Evolutionary conservation across 2,797 vertebrate genomes (phyloP).

Genomic region (Threskiornis aethiopicus): DNA sequence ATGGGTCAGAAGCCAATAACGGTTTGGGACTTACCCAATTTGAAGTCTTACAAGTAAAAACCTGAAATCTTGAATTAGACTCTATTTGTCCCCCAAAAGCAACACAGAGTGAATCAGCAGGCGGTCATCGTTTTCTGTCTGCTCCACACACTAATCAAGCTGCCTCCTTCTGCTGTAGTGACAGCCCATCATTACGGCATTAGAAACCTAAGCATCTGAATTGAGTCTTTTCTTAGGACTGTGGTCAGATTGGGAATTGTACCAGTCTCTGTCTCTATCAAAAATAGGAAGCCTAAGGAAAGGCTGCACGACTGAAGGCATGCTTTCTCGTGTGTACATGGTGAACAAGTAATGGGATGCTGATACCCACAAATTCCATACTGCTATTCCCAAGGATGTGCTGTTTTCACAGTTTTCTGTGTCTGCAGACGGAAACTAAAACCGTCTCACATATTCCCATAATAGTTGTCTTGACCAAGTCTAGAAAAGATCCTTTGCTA

Average conservation of each 20-base stretch:
- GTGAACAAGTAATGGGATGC: background rate
- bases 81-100: background rate
- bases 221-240: background rate
- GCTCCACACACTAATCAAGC: background rate
- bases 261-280: background rate
- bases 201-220: background rate
- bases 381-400: background rate
- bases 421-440: background rate
- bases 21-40: background rate
- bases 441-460: background rate
- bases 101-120: background rate
- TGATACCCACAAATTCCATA: background rate
- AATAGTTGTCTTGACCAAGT: background rate
- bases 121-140: background rate
- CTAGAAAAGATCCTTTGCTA: background rate
- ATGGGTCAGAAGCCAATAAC: background rate
- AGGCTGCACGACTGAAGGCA: background rate
- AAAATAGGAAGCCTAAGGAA: background rate
- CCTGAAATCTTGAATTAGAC: background rate
- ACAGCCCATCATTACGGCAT: background rate
- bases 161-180: background rate
- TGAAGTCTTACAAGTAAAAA: background rate
- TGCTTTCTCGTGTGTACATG: rapidly evolving
- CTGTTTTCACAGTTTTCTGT: background rate
- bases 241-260: background rate